These are phyloP conservation scores for Ditylenchus weischeri DNA, from an alignment of 2,888 invertebrate species.

Conservation along the genomic window DNA sequence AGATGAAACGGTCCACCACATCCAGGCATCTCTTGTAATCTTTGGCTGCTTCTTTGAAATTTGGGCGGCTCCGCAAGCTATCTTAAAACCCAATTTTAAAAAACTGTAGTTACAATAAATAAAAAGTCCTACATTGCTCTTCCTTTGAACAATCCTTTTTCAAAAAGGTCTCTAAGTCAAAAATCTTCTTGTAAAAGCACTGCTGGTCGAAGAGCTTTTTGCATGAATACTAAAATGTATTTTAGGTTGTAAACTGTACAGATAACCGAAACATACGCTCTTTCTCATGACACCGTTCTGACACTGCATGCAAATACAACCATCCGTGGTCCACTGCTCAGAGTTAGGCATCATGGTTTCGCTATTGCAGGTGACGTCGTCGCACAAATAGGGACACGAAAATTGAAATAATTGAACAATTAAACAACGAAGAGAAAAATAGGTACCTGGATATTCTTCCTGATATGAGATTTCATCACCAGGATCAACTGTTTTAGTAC, in stretches of 20 bases:
- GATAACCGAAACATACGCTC: conserved; percentile 27
- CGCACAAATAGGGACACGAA: conserved; percentile 39
- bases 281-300: conserved; percentile 41
- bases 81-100: neutral
- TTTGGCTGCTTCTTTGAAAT: neutral
- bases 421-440: no score
- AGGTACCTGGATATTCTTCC: conserved; percentile 4
- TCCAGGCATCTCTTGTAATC: neutral
- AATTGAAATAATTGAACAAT: neutral
- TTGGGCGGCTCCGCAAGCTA: neutral
- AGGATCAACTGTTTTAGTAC: conserved; percentile 4
- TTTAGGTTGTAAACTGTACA: neutral
- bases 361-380: conserved; percentile 43
- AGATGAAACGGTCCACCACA: conserved; percentile 12
- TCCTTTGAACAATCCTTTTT: conserved; percentile 26
- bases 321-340: conserved; percentile 37
- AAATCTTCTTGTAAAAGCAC: conserved; percentile 42
- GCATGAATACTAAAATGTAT: conserved; percentile 38
- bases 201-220: conserved; percentile 52
- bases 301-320: conserved; percentile 46
- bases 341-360: conserved; percentile 30
- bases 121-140: conserved; percentile 33
- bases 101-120: neutral
- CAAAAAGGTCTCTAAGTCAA: conserved; percentile 40
- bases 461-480: neutral